A percentile compares a stretch with the other conserved stretches of the same genome.
phyloP scores from a whole-genome alignment of 1,140 invertebrate genomes.

The Solenopsis fugax region DNA sequence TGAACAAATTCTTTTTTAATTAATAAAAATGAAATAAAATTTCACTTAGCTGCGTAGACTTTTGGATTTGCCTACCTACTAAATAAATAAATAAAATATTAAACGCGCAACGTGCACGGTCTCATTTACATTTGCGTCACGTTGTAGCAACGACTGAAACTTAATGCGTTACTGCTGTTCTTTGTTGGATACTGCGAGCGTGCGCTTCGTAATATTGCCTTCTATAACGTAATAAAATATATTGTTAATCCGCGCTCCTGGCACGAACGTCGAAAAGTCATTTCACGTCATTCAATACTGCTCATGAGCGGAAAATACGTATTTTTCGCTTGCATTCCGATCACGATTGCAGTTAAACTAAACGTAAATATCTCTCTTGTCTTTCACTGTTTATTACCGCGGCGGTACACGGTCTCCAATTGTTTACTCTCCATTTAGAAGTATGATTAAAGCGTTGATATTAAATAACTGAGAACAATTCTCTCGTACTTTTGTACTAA shows the following conservation, averaged over 20 bases:
- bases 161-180: constrained; percentile 7
- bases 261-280: constrained; percentile 28
- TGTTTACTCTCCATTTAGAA: constrained; percentile 20
- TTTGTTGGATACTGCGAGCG: constrained; percentile 17
- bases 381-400: constrained; percentile 15
- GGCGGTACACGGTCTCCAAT: neutral
- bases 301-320: neutral
- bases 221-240: constrained; percentile 43
- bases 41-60: neutral
- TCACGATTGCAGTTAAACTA: constrained; percentile 7
- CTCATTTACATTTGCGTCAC: neutral
- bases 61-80: neutral
- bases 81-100: constrained; percentile 2
- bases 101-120: neutral
- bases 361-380: constrained; percentile 13
- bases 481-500: neutral
- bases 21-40: neutral
- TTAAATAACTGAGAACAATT: constrained; percentile 4
- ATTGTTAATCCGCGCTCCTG: neutral
- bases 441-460: constrained; percentile 5
- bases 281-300: constrained; percentile 15
- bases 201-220: constrained; percentile 10
- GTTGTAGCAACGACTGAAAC: constrained; percentile 17
- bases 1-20: neutral
- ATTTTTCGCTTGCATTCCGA: constrained; percentile 34